Percentiles rank a stretch among this genome's conserved stretches.
Evolutionary conservation across 2,797 vertebrate species (phyloP).

Genomic region (Staurois parvus): DNA sequence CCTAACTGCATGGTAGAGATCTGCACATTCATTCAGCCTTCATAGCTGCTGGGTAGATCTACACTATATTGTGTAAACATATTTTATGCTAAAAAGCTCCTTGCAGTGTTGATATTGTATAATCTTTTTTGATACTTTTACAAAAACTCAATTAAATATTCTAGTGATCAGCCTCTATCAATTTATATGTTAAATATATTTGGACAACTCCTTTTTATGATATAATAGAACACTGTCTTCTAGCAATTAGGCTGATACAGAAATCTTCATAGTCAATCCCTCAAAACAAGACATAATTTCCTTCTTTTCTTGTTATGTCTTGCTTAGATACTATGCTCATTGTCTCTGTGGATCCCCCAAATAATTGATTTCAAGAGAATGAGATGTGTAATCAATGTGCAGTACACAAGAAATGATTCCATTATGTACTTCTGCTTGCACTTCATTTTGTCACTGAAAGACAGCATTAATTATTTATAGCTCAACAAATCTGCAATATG

Average conservation of each 20-base stretch:
- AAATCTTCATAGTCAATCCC: neutral
- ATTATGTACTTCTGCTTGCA: conserved; percentile 21
- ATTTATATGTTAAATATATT: neutral
- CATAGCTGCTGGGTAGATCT: no score
- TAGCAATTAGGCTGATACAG: neutral
- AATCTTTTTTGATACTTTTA: no score
- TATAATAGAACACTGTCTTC: neutral
- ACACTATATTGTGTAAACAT: no score
- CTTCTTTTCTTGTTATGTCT: neutral
- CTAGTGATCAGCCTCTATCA: no score
- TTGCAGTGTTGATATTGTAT: no score
- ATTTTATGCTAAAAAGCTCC: no score
- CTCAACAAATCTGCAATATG: conserved; percentile 3
- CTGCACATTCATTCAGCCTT: no score
- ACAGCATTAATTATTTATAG: conserved; percentile 29
- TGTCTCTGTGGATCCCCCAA: neutral
- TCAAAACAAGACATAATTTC: neutral
- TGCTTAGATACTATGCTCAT: neutral
- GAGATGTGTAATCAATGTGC: conserved; percentile 8
- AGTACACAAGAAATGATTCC: neutral
- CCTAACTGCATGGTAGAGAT: no score
- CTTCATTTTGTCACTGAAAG: conserved; percentile 32
- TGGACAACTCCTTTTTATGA: neutral
- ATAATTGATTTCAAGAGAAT: neutral
- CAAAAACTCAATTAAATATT: no score